Evolutionary conservation across 2,888 invertebrate species (phyloP).

Genomic region (Drepana falcataria): DNA sequence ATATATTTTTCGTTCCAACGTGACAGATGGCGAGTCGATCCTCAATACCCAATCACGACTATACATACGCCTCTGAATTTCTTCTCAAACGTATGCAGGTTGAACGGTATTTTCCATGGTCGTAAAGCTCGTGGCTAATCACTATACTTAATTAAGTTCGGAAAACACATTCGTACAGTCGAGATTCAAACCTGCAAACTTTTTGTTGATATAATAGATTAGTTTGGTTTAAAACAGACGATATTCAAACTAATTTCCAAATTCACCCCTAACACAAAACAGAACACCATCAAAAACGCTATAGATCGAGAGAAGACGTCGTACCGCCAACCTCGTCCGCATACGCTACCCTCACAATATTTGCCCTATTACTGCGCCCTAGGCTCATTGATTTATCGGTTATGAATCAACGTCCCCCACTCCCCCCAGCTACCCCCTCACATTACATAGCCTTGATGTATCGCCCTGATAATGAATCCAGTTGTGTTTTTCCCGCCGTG

Average conservation of each 20-base stretch:
- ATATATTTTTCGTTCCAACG: too few species aligned
- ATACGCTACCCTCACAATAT: slow-evolving; percentile 50
- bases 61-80: too few species aligned
- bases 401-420: slow-evolving; percentile 68
- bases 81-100: too few species aligned
- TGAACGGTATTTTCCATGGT: too few species aligned
- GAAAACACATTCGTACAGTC: too few species aligned
- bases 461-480: slow-evolving; percentile 73
- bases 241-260: neutral
- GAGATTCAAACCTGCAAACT: too few species aligned
- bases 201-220: too few species aligned
- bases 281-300: neutral
- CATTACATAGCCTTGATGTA: slow-evolving; percentile 60
- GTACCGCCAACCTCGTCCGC: slow-evolving; percentile 10
- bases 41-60: too few species aligned
- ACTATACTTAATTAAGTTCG: too few species aligned
- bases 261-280: neutral
- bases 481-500: slow-evolving; percentile 70
- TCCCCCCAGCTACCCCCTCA: slow-evolving; percentile 14
- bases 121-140: too few species aligned
- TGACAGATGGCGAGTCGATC: too few species aligned
- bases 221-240: too few species aligned
- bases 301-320: neutral
- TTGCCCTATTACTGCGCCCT: slow-evolving; percentile 68
- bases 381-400: slow-evolving; percentile 74